A percentile compares a stretch with the other conserved stretches of the same genome.
phyloP scores from a whole-genome alignment of 1,140 invertebrate species.

The Drosophila saltans region DNA sequence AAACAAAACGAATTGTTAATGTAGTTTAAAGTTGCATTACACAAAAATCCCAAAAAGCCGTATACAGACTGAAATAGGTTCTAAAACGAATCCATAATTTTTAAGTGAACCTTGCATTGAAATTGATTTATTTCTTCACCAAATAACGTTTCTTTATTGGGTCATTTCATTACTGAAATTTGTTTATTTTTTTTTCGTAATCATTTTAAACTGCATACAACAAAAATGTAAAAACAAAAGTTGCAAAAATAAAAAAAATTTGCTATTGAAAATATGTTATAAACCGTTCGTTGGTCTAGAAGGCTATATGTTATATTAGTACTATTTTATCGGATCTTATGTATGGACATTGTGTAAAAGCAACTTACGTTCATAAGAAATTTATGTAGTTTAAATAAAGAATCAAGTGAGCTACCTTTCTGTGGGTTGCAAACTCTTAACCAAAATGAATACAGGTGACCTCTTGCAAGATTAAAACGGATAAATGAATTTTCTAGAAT shows the following conservation, averaged over 20 bases:
- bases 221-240: too few relatives aligned
- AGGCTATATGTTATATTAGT: background rate
- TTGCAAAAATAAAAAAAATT: too few relatives aligned
- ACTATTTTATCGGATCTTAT: background rate
- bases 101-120: conserved; percentile 30
- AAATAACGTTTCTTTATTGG: too few relatives aligned
- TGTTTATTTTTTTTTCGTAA: too few relatives aligned
- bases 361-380: background rate
- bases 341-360: background rate
- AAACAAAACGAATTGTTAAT: background rate
- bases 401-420: background rate
- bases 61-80: conserved; percentile 3
- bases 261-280: background rate
- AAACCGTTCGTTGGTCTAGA: background rate
- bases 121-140: background rate
- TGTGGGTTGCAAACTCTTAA: background rate
- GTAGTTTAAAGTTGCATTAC: background rate
- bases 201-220: background rate
- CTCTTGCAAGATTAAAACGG: background rate
- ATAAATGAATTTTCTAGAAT: conserved; percentile 38
- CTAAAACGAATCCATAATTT: conserved; percentile 1
- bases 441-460: background rate
- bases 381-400: background rate
- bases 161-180: too few relatives aligned
- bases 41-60: conserved; percentile 15